Conservation (phyloP, 2,113 vertebrate species). For the Hiodon alosoides region DNA sequence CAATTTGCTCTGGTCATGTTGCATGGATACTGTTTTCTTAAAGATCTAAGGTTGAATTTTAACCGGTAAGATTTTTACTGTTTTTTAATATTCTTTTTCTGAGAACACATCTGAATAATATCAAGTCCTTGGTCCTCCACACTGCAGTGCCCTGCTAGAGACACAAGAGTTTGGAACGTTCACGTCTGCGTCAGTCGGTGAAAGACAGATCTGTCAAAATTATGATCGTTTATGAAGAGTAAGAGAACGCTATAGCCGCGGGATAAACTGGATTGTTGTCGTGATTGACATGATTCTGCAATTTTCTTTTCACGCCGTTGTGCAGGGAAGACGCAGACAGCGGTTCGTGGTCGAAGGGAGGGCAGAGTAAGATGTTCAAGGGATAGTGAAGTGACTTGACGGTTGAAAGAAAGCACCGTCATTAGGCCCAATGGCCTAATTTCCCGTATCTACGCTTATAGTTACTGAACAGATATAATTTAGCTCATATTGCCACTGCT, state of each 20-base stretch:
- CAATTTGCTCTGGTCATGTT: neutral
- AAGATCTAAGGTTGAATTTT: too few relatives aligned
- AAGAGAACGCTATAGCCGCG: neutral
- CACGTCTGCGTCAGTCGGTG: too few relatives aligned
- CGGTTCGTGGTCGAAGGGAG: too few relatives aligned
- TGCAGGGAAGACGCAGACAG: neutral
- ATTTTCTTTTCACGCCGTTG: neutral
- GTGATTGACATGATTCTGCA: neutral
- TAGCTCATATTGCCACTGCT: too few relatives aligned
- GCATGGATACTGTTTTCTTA: too few relatives aligned
- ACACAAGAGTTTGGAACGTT: too few relatives aligned
- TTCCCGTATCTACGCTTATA: neutral
- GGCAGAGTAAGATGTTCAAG: too few relatives aligned
- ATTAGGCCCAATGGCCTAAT: neutral
- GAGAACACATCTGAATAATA: neutral
- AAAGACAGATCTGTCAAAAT: too few relatives aligned
- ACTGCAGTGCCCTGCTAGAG: too few relatives aligned
- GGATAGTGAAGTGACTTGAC: neutral
- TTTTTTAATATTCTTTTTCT: neutral
- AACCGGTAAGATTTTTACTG: neutral
- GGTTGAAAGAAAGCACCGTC: neutral
- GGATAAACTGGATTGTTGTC: neutral
- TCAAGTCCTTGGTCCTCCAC: neutral
- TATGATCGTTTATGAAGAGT: too few relatives aligned
- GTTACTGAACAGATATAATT: too few relatives aligned